These are phyloP conservation scores for Myiotriccus ornatus DNA, from an alignment of 2,797 vertebrate genomes.

Conservation along the genomic window DNA sequence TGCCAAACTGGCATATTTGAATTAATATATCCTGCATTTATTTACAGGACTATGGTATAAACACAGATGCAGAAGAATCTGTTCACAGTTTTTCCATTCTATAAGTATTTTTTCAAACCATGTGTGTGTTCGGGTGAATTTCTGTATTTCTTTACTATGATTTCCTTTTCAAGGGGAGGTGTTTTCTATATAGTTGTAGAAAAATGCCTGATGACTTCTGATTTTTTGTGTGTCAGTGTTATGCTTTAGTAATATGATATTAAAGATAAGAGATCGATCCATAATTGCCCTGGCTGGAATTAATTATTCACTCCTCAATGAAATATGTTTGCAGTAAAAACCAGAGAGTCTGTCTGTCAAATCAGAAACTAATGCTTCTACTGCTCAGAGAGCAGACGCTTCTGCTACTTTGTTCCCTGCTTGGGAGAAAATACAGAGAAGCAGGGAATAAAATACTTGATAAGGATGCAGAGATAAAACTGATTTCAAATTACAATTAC, in stretches of 20 bases:
- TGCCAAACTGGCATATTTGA: conserved; percentile 24
- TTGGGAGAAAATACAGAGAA: neutral
- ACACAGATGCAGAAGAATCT: conserved; percentile 41
- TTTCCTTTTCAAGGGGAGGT: neutral
- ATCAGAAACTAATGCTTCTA: neutral
- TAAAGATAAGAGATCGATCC: neutral
- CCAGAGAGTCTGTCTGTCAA: neutral
- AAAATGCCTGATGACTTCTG: neutral
- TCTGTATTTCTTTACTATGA: neutral
- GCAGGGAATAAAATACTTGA: neutral
- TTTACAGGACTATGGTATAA: conserved; percentile 5
- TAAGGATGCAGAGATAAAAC: neutral
- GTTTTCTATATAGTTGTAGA: neutral
- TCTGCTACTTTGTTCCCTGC: neutral
- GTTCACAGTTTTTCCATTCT: neutral
- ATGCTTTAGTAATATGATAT: neutral
- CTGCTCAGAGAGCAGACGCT: neutral
- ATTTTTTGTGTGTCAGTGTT: neutral
- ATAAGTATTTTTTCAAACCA: neutral
- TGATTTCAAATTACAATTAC: neutral
- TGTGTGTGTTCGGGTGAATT: neutral
- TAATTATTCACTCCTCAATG: neutral
- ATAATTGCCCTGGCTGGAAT: neutral
- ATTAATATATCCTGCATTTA: neutral
- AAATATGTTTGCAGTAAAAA: neutral